These are phyloP conservation scores for Ostrea denselamellosa DNA, from an alignment of 1,140 invertebrate genomes.

Conservation along the genomic window DNA sequence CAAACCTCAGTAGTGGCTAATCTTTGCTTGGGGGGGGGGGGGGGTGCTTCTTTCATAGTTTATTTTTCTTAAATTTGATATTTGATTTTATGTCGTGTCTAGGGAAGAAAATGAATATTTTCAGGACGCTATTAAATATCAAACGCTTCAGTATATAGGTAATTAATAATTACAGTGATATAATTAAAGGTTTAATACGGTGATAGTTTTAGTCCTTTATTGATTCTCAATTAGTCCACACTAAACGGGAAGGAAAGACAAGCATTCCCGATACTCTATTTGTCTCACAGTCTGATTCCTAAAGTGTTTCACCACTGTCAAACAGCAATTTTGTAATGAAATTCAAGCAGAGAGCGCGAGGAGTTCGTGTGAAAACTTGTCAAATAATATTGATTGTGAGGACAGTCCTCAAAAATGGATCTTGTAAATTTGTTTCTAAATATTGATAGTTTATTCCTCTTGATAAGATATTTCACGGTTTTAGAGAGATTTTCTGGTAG, in stretches of 20 bases:
- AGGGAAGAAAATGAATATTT: not conserved
- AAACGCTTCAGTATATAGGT: not conserved
- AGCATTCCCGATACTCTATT: slow-evolving; percentile 5
- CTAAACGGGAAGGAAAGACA: not conserved
- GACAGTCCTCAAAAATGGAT: slow-evolving; percentile 2
- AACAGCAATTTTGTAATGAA: slow-evolving; percentile 31
- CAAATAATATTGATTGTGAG: slow-evolving; percentile 18
- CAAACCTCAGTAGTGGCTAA: not conserved
- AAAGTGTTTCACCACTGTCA: not conserved
- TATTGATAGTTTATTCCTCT: too few species aligned
- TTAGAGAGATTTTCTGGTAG: too few species aligned
- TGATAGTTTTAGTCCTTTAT: not conserved
- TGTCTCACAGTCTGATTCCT: not conserved
- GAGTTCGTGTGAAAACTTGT: slow-evolving; percentile 29
- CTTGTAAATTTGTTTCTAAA: too few species aligned
- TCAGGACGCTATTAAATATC: not conserved
- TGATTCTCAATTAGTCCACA: slow-evolving; percentile 15
- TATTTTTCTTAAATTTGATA: not conserved
- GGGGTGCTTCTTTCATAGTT: not conserved
- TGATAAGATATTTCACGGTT: too few species aligned
- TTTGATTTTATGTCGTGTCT: not conserved
- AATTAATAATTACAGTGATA: not conserved
- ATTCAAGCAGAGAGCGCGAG: not conserved
- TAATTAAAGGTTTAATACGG: not conserved
- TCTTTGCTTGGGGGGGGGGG: not conserved